These are phyloP conservation scores for Acronicta psi DNA, from an alignment of 2,888 invertebrate genomes.

Conservation along the genomic window DNA sequence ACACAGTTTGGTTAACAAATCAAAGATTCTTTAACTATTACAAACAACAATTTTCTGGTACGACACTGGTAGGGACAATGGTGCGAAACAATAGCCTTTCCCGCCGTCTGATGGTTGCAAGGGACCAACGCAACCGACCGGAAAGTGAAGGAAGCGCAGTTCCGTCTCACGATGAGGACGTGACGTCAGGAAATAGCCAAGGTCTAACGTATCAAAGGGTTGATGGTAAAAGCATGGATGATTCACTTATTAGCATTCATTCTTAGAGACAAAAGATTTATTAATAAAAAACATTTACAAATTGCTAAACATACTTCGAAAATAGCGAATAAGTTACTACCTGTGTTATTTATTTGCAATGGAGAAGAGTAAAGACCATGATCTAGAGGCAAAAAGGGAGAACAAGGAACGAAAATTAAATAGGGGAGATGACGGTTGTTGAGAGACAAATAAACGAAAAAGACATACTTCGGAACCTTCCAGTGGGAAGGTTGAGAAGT, in stretches of 20 bases:
- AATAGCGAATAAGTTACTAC: too few species aligned
- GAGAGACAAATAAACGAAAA: too few species aligned
- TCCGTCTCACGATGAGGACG: constrained; percentile 71
- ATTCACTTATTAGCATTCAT: constrained; percentile 22
- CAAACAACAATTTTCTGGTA: constrained; percentile 54
- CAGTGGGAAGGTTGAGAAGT: too few species aligned
- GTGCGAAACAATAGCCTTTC: constrained; percentile 70
- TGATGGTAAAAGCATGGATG: constrained; percentile 31
- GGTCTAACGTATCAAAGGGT: constrained; percentile 49
- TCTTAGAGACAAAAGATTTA: constrained; percentile 5
- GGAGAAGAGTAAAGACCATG: too few species aligned
- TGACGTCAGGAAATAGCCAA: constrained; percentile 59
- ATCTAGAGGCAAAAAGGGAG: too few species aligned
- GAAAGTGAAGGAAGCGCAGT: constrained; percentile 79
- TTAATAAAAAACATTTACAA: background rate
- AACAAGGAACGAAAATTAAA: too few species aligned
- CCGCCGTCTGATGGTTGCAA: constrained; percentile 62
- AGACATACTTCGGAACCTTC: too few species aligned
- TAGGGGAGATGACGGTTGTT: too few species aligned
- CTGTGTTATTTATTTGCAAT: too few species aligned
- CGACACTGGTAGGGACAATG: constrained; percentile 63
- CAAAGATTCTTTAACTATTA: constrained; percentile 17
- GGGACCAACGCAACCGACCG: constrained; percentile 70
- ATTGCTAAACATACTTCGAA: too few species aligned
- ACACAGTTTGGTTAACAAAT: constrained; percentile 33